Conservation (phyloP, 2,113 vertebrate species). For the Amia ocellicauda region DNA sequence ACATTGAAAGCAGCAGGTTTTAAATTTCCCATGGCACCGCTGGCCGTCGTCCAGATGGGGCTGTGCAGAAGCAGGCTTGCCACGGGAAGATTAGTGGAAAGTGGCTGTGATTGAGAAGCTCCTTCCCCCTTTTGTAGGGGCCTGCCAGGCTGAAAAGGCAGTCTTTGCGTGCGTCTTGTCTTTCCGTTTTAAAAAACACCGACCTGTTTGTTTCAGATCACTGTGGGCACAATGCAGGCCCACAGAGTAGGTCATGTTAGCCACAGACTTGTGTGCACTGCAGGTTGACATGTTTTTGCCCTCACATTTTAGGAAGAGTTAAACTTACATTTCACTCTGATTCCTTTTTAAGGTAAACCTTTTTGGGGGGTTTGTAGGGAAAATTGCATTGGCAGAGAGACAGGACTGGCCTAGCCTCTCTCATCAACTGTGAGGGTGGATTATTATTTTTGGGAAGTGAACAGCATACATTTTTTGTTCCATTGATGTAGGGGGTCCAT, state of each 20-base stretch:
- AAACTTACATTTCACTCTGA: neutral
- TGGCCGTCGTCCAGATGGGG: slow-evolving; percentile 31
- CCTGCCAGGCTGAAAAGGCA: no score
- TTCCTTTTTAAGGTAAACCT: neutral
- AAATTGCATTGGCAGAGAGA: neutral
- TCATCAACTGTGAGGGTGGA: neutral
- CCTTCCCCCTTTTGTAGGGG: no score
- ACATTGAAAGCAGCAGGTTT: slow-evolving; percentile 18
- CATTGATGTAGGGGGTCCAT: neutral
- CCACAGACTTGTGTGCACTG: no score
- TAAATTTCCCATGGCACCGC: slow-evolving; percentile 42
- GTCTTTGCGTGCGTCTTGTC: no score
- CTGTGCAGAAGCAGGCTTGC: neutral
- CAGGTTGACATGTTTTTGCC: no score
- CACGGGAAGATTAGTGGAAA: neutral
- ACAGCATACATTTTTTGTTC: slow-evolving; percentile 3
- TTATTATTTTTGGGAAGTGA: slow-evolving; percentile 16
- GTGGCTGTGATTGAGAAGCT: slow-evolving; percentile 1
- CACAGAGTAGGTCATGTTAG: no score
- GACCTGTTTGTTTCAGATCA: no score
- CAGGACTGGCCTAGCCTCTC: neutral
- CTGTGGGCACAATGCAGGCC: no score
- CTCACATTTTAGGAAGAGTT: no score
- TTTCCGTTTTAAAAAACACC: no score
- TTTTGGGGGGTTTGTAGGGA: neutral